phyloP scores from a whole-genome alignment of 2,888 invertebrate genomes.

The Conomelus anceps region DNA sequence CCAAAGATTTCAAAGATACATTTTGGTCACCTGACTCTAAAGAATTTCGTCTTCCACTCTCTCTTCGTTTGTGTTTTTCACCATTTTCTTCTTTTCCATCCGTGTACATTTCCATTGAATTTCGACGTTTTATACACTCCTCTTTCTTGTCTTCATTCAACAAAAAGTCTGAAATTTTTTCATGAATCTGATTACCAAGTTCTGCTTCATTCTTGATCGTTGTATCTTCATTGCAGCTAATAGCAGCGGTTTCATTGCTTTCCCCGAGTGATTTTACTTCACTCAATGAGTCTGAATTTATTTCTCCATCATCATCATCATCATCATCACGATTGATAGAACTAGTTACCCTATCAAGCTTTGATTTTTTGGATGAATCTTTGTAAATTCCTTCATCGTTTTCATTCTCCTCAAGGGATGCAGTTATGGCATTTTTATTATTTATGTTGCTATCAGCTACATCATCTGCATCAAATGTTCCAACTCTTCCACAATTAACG shows the following conservation, averaged over 20 bases:
- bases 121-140: slow-evolving; percentile 36
- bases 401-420: too few species aligned
- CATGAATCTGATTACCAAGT: slow-evolving; percentile 34
- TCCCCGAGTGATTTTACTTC: background rate
- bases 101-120: slow-evolving; percentile 38
- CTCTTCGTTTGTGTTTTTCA: slow-evolving; percentile 50
- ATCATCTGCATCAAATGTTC: background rate
- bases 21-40: slow-evolving; percentile 12
- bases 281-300: background rate
- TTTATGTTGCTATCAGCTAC: too few species aligned
- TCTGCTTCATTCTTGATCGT: slow-evolving; percentile 19
- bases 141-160: slow-evolving; percentile 28
- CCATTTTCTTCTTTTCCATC: slow-evolving; percentile 40
- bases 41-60: slow-evolving; percentile 40
- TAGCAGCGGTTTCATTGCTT: background rate
- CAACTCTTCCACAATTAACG: too few species aligned
- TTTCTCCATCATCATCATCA: background rate
- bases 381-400: too few species aligned
- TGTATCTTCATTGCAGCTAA: background rate
- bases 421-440: too few species aligned
- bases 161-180: slow-evolving; percentile 36
- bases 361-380: too few species aligned
- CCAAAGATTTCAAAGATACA: background rate
- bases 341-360: background rate
- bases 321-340: background rate